Percentiles rank a stretch among this genome's conserved stretches.
These are phyloP conservation scores for Neogale vison DNA, from an alignment of 2,113 vertebrate species.

Conservation along the genomic window DNA sequence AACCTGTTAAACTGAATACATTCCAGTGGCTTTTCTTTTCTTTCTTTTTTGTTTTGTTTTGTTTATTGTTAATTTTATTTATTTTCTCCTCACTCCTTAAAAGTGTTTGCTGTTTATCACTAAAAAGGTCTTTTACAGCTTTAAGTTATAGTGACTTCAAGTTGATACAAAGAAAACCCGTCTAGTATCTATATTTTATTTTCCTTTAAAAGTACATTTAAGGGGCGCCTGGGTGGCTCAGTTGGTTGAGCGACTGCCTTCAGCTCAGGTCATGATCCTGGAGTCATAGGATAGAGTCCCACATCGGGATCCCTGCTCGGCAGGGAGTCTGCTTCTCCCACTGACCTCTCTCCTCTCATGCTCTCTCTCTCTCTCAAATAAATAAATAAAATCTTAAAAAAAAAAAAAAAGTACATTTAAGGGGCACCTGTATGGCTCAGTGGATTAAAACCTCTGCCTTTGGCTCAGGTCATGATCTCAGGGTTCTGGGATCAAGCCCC, in stretches of 20 bases:
- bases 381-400: too few relatives aligned
- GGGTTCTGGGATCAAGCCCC: too few relatives aligned
- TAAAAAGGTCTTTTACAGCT: not conserved
- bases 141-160: slow-evolving; percentile 7
- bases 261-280: too few relatives aligned
- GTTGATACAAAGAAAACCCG: not conserved
- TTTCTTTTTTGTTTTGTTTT: not conserved
- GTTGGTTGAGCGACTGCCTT: too few relatives aligned
- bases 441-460: too few relatives aligned
- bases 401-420: slow-evolving; percentile 46
- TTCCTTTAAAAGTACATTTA: slow-evolving; percentile 53
- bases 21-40: slow-evolving; percentile 20
- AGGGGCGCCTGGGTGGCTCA: not conserved
- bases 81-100: not conserved
- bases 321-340: too few relatives aligned
- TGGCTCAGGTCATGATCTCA: too few relatives aligned
- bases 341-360: too few relatives aligned
- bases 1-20: not conserved
- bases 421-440: too few relatives aligned
- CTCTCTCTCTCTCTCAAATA: too few relatives aligned
- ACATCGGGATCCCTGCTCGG: too few relatives aligned
- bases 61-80: not conserved
- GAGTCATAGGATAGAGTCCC: too few relatives aligned
- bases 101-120: not conserved
- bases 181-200: not conserved